phyloP scores from a whole-genome alignment of 2,113 vertebrate genomes.

The Rynchops niger region DNA sequence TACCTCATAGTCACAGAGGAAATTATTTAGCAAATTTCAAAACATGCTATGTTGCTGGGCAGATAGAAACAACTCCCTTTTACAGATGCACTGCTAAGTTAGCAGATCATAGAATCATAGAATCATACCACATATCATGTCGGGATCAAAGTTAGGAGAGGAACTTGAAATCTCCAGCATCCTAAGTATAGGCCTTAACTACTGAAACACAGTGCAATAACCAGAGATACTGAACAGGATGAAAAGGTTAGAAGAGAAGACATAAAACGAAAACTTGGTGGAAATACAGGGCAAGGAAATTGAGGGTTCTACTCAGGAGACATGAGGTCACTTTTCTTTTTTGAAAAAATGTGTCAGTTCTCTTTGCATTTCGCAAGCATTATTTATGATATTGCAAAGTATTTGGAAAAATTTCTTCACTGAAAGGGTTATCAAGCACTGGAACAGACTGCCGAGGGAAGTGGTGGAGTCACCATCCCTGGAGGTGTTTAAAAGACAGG shows the following conservation, averaged over 20 bases:
- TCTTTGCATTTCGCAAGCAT: background rate
- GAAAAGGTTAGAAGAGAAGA: background rate
- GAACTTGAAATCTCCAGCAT: background rate
- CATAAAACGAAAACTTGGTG: background rate
- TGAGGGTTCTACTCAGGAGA: background rate
- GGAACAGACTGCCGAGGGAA: too few relatives aligned
- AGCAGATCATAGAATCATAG: too few relatives aligned
- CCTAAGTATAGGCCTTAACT: background rate
- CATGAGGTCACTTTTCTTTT: background rate
- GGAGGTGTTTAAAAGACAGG: too few relatives aligned
- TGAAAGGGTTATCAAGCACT: too few relatives aligned
- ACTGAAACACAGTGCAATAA: background rate
- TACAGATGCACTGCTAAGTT: background rate
- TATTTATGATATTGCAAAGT: background rate
- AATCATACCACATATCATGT: background rate
- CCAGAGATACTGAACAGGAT: background rate
- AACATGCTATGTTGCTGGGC: background rate
- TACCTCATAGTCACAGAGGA: background rate
- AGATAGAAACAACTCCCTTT: background rate
- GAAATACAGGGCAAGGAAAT: background rate
- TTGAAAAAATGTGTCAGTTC: background rate
- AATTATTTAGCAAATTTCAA: background rate
- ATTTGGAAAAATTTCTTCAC: too few relatives aligned
- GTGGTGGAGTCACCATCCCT: too few relatives aligned
- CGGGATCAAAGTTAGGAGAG: background rate